Percentiles rank a stretch among this genome's conserved stretches.
Conservation (phyloP, 37 sponge, comb jelly and placozoan genomes). For the Bolinopsis microptera region DNA sequence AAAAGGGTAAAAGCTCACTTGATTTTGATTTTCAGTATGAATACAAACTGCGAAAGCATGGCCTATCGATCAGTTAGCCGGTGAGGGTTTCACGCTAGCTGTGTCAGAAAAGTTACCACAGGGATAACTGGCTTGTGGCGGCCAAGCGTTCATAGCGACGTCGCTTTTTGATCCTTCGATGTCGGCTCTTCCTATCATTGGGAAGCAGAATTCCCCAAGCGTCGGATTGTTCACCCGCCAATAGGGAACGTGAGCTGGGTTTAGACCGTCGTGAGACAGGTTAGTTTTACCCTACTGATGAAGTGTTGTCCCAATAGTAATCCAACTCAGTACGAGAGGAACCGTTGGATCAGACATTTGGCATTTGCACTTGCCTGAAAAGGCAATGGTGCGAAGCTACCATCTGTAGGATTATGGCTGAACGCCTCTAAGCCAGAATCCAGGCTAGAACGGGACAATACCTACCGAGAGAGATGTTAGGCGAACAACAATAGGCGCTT, state of each 20-base stretch:
- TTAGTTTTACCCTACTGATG: constrained; percentile 93
- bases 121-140: constrained; percentile 95
- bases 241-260: constrained; percentile 92
- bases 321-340: constrained; percentile 88
- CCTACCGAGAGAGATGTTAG: constrained; percentile 70
- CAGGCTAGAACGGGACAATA: constrained; percentile 83
- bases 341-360: constrained; percentile 86
- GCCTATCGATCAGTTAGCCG: constrained; percentile 78
- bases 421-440: constrained; percentile 90
- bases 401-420: constrained; percentile 89
- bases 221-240: constrained; percentile 89
- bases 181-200: constrained; percentile 92
- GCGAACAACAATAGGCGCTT: constrained; percentile 68
- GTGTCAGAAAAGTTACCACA: constrained; percentile 94
- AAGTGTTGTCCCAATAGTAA: constrained; percentile 87
- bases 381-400: constrained; percentile 86
- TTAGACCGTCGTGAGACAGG: constrained; percentile 93
- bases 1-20: constrained; percentile 89
- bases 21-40: constrained; percentile 90
- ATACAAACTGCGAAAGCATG: constrained; percentile 91
- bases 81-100: constrained; percentile 81
- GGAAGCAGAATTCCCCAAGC: constrained; percentile 86
- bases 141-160: constrained; percentile 95
- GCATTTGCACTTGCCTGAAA: constrained; percentile 84
- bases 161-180: constrained; percentile 94